A percentile compares a stretch with the other conserved stretches of the same genome.
Evolutionary conservation across 2,113 vertebrate genomes (phyloP).

Genomic region (Cheirogaleus medius): DNA sequence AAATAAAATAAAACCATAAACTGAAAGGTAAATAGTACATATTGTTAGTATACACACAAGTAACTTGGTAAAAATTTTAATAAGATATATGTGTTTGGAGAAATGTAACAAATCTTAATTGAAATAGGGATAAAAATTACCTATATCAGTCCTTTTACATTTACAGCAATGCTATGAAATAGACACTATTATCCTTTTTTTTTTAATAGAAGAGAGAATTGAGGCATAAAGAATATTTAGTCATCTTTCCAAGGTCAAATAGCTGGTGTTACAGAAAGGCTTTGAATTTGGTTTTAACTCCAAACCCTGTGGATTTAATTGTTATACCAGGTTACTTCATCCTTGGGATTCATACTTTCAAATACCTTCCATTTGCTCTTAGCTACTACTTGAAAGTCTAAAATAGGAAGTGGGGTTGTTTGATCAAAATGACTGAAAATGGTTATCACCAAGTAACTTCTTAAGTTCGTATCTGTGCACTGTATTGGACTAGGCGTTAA

Average conservation of each 20-base stretch:
- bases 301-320: not conserved
- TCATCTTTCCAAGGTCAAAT: not conserved
- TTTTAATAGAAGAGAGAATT: not conserved
- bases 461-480: not conserved
- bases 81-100: not conserved
- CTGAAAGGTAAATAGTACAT: not conserved
- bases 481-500: not conserved
- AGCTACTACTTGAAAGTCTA: not conserved
- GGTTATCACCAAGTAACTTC: not conserved
- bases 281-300: not conserved
- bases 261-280: not conserved
- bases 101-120: slow-evolving; percentile 16
- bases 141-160: not conserved
- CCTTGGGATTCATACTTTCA: not conserved
- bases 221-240: not conserved
- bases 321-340: not conserved
- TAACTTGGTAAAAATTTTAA: not conserved
- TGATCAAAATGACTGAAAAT: not conserved
- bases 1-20: not conserved
- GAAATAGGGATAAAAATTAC: not conserved
- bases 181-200: not conserved
- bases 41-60: not conserved
- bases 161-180: not conserved
- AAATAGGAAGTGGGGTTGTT: not conserved
- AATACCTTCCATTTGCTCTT: not conserved